These are phyloP conservation scores for Hydractinia echinata DNA, from an alignment of 30 jellyfish, hydroid and myxozoan species.

Conservation along the genomic window DNA sequence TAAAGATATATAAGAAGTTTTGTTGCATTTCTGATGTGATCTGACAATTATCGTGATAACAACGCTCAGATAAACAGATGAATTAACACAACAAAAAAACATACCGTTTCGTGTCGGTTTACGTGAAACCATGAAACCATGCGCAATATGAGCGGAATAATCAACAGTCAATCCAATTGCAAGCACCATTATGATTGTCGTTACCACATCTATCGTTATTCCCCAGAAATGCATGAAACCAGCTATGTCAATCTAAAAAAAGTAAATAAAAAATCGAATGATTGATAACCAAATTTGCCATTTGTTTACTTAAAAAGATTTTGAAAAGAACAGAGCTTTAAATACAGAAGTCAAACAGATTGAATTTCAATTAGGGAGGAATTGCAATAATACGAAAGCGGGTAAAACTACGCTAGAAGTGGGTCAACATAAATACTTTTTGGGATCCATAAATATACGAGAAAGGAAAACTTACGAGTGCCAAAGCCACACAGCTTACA, in stretches of 20 bases:
- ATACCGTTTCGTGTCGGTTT: slow-evolving; percentile 39
- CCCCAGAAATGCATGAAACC: slow-evolving; percentile 65
- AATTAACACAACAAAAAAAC: neutral
- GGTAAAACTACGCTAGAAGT: no score
- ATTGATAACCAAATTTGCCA: no score
- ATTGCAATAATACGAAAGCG: no score
- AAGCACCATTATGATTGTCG: slow-evolving; percentile 43
- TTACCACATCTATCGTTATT: slow-evolving; percentile 49
- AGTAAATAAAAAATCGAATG: neutral
- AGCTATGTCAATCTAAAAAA: slow-evolving; percentile 45
- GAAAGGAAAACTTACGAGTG: slow-evolving; percentile 14
- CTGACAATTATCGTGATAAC: no score
- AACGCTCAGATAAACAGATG: no score
- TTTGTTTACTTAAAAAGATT: no score
- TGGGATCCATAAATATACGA: no score
- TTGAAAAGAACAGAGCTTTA: no score
- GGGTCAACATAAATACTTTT: no score
- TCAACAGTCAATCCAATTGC: slow-evolving; percentile 64
- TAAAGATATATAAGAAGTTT: neutral
- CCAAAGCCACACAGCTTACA: slow-evolving; percentile 29
- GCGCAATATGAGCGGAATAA: slow-evolving; percentile 66
- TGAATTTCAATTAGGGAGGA: no score
- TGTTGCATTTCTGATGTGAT: no score
- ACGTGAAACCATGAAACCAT: slow-evolving; percentile 57
- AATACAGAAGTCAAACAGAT: no score